These are phyloP conservation scores for Steromphala cineraria DNA, from an alignment of 2,888 invertebrate species.

Conservation along the genomic window DNA sequence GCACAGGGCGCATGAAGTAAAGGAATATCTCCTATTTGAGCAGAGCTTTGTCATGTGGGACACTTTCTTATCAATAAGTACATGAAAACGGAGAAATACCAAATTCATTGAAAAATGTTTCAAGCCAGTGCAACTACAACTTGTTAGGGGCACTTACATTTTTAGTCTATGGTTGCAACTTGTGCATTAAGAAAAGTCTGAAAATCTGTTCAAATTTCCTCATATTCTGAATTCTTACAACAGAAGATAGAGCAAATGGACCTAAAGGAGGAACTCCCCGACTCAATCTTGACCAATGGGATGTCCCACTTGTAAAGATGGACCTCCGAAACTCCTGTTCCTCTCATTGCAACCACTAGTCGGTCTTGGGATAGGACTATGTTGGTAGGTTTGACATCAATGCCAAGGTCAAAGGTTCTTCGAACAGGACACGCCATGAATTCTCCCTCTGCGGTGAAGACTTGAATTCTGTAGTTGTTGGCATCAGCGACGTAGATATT, in stretches of 20 bases:
- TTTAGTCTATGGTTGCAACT: no score
- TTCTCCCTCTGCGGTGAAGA: conserved; percentile 55
- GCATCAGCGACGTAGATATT: conserved; percentile 67
- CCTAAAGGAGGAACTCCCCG: neutral
- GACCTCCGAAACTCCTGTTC: conserved; percentile 49
- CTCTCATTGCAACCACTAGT: conserved; percentile 50
- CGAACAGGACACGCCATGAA: conserved; percentile 48
- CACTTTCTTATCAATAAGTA: no score
- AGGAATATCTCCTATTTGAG: no score
- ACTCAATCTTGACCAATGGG: neutral
- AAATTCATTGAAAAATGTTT: no score
- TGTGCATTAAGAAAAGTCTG: no score
- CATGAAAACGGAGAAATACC: no score
- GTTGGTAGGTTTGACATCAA: conserved; percentile 57
- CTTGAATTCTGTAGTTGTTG: conserved; percentile 64
- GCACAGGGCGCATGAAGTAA: no score
- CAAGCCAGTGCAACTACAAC: no score
- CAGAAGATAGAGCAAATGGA: neutral
- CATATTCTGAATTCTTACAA: neutral
- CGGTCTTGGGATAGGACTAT: conserved; percentile 41
- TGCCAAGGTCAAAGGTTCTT: conserved; percentile 51
- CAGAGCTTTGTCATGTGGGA: no score
- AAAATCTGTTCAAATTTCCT: neutral
- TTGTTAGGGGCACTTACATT: no score
- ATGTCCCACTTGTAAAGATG: conserved; percentile 48